phyloP scores from a whole-genome alignment of 2,113 vertebrate species.

The Cyphomyrus plagiostoma region DNA sequence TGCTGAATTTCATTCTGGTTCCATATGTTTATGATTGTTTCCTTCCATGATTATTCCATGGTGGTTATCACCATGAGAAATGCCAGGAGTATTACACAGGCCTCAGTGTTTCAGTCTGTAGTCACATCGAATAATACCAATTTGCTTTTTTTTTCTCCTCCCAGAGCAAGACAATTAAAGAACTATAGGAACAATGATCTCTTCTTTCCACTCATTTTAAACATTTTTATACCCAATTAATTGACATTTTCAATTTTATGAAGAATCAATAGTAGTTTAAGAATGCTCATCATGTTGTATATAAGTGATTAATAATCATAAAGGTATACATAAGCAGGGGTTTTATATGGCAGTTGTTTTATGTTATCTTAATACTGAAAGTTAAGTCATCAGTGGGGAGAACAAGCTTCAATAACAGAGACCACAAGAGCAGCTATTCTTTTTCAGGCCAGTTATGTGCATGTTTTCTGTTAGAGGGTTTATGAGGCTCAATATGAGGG shows the following conservation, averaged over 20 bases:
- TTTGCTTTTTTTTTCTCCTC: neutral
- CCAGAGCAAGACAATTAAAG: neutral
- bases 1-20: neutral
- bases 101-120: neutral
- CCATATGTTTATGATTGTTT: neutral
- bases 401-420: neutral
- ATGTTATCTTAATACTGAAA: neutral
- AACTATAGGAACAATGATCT: neutral
- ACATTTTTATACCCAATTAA: neutral
- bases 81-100: neutral
- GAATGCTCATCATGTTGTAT: neutral
- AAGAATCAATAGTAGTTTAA: neutral
- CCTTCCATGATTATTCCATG: neutral
- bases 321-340: neutral
- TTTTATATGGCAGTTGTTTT: neutral
- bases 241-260: neutral
- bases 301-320: neutral
- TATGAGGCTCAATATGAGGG: neutral
- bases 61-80: neutral
- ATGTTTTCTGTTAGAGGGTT: neutral
- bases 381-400: neutral
- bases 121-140: neutral
- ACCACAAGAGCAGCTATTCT: neutral
- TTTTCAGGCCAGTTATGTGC: neutral
- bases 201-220: neutral